Evolutionary conservation across 2,888 invertebrate species (phyloP), one percentile per base, ranked within the genome.

Genomic region (Leucoma salicis): DNA sequence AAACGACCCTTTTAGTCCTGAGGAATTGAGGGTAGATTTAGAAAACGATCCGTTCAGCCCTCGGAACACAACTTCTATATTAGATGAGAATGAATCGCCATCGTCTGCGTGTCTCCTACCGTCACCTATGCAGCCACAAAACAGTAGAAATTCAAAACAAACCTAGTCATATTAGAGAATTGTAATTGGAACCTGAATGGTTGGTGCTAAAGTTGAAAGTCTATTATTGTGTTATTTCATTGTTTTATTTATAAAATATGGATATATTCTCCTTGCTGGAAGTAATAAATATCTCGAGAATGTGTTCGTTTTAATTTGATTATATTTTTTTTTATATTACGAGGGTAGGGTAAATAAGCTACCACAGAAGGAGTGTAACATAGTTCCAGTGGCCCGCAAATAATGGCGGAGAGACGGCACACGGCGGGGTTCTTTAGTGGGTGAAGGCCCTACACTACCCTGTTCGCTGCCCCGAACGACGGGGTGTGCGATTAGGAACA

Each of bases 81-180:
- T 90, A 16, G 90, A 90, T 43, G 82, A 79, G 18, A 78, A 66
- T 15, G 76, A 82, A 11, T 89, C 88, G 0, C 87, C 90, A 0
- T 82, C 85, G 0, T 66, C 82, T 0, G 91, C 80, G 3, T 88
- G 89, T 36, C 72, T 92, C 0, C 65, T 92, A 28, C 93, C 92
- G 0, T 91, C 92, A 0, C 92, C 93, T 0, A 58, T 93, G n/a
- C 88, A 88, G 59, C 92, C 93, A 1, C 86, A 84, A 43, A 82
- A 59, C 33, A 78, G 70, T 42, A 53, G 45, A 18, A 78, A 79
- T 46, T 58, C 65, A 32, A 50, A 64, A 39, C 6, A 29, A 13
- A 29, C 29, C 15, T 38, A 28, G 12, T 21, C 6, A 21, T 25
- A 27, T 53, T 42, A 39, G 37, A 41, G 10, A 12, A 13, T 29